phyloP scores from a whole-genome alignment of 2,888 invertebrate species.

The Gymnocheta viridis region DNA sequence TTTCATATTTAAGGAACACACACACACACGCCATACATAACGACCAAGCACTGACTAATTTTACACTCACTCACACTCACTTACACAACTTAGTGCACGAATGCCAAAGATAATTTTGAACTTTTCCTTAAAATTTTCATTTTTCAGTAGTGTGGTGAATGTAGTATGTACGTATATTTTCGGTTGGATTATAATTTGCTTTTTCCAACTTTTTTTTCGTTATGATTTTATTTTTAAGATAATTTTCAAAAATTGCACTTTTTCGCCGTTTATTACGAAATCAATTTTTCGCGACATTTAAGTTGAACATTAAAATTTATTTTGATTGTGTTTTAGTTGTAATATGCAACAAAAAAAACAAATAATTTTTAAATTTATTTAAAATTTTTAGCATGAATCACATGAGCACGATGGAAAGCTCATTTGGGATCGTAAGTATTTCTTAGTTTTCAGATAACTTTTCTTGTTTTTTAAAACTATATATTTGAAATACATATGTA shows the following conservation, averaged over 20 bases:
- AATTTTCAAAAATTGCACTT: conserved; percentile 61
- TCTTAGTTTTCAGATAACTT: conserved; percentile 15
- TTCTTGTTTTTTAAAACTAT: conserved; percentile 7
- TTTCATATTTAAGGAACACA: conserved; percentile 59
- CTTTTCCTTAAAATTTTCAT: conserved; percentile 42
- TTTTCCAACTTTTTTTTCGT: conserved; percentile 31
- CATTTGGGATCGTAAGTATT: background rate
- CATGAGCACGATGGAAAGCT: background rate
- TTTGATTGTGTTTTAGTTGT: background rate
- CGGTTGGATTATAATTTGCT: conserved; percentile 41
- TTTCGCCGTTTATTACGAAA: conserved; percentile 59
- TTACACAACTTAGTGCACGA: conserved; percentile 29
- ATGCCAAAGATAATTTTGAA: conserved; percentile 43
- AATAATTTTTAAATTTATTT: background rate
- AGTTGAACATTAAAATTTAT: conserved; percentile 21
- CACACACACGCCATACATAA: conserved; percentile 47
- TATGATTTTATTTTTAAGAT: conserved; percentile 18
- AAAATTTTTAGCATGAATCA: conserved; percentile 28
- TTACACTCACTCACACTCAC: conserved; percentile 51
- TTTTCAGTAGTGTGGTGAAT: conserved; percentile 24
- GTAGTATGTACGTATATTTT: no score
- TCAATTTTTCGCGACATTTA: conserved; percentile 31
- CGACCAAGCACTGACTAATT: conserved; percentile 60
- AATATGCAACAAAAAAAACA: background rate
- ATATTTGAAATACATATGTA: background rate